phyloP scores from a whole-genome alignment of 2,888 invertebrate species.

The Epistrophella euchroma region DNA sequence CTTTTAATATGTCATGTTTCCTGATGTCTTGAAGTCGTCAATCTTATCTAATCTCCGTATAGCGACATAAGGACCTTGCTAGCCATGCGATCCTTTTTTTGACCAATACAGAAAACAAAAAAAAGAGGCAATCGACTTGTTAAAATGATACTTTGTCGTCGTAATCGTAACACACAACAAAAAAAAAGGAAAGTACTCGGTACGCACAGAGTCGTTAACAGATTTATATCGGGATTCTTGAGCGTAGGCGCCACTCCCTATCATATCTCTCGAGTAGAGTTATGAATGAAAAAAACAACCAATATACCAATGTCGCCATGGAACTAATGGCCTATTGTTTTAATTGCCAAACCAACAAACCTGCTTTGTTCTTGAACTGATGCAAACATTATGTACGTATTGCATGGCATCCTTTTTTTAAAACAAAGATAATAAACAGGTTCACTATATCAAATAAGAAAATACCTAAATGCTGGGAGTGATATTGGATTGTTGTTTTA shows the following conservation, averaged over 20 bases:
- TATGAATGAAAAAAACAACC: slow-evolving; percentile 69
- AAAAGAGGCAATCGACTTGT: slow-evolving; percentile 56
- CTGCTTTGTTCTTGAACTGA: slow-evolving; percentile 55
- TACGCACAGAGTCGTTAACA: slow-evolving; percentile 66
- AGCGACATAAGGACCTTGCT: slow-evolving; percentile 66
- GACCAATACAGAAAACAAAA: slow-evolving; percentile 13
- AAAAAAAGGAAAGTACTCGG: slow-evolving; percentile 44
- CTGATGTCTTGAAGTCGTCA: slow-evolving; percentile 68
- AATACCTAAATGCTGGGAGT: slow-evolving; percentile 32
- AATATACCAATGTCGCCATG: slow-evolving; percentile 57
- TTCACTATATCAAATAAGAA: slow-evolving; percentile 3
- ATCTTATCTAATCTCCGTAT: slow-evolving; percentile 70
- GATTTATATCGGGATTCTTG: slow-evolving; percentile 71
- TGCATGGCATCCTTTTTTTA: slow-evolving; percentile 57
- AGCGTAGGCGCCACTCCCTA: slow-evolving; percentile 71
- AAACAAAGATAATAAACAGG: slow-evolving; percentile 39
- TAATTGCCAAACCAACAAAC: slow-evolving; percentile 72
- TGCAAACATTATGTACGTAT: slow-evolving; percentile 70
- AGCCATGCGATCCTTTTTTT: slow-evolving; percentile 60
- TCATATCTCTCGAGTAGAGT: slow-evolving; percentile 65
- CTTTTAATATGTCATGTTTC: slow-evolving; percentile 71
- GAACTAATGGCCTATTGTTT: slow-evolving; percentile 73
- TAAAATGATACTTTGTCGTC: slow-evolving; percentile 63
- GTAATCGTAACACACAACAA: not conserved
- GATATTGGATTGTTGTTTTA: slow-evolving; percentile 42